Evolutionary conservation across 2,888 invertebrate species (phyloP).

Genomic region (Allygus modestus): DNA sequence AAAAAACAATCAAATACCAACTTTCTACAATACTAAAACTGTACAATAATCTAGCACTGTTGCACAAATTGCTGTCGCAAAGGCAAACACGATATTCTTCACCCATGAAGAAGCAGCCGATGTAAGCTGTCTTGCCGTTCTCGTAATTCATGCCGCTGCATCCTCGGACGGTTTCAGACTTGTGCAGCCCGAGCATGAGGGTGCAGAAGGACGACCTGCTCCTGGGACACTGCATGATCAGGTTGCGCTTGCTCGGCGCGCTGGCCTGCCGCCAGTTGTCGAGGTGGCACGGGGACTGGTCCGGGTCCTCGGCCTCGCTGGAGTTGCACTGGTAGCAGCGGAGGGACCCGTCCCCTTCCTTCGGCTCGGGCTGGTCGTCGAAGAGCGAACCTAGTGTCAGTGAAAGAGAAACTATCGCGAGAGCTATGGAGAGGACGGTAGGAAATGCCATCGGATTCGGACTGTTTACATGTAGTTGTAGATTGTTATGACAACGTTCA

Average conservation of each 20-base stretch:
- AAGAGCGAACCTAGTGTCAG: slow-evolving; percentile 17
- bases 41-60: slow-evolving; percentile 1
- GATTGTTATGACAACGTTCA: no score
- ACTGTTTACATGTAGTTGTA: no score
- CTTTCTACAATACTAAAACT: background rate
- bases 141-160: slow-evolving; percentile 47
- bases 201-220: slow-evolving; percentile 61
- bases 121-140: slow-evolving; percentile 9
- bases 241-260: slow-evolving; percentile 33
- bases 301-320: background rate
- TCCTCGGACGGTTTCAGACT: slow-evolving; percentile 19
- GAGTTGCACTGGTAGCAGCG: slow-evolving; percentile 59
- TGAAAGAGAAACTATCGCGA: background rate
- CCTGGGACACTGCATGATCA: slow-evolving; percentile 62
- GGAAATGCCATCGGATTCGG: background rate
- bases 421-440: background rate
- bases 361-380: background rate
- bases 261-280: slow-evolving; percentile 57
- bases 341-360: slow-evolving; percentile 35
- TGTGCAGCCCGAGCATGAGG: background rate
- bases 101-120: slow-evolving; percentile 53
- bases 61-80: slow-evolving; percentile 62
- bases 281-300: slow-evolving; percentile 28
- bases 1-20: background rate
- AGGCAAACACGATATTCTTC: slow-evolving; percentile 32